These are phyloP conservation scores for Cynopterus brachyotis DNA, from an alignment of 2,113 vertebrate species.

Conservation along the genomic window DNA sequence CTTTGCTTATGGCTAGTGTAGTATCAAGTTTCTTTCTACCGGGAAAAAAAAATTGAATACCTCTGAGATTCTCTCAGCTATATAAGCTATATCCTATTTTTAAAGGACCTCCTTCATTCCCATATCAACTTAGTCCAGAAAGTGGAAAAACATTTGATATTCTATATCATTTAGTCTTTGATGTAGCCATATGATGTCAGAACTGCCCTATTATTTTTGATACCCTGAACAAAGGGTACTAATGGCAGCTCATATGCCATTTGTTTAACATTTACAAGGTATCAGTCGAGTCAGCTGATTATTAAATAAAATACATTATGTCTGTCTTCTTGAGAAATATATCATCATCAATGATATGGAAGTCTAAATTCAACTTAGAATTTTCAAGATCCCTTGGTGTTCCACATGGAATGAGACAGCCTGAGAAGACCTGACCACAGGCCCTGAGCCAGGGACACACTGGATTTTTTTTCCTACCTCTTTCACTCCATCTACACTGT, in stretches of 20 bases:
- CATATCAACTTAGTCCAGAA: neutral
- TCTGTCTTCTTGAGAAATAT: neutral
- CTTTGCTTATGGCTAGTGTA: neutral
- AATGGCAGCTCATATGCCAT: neutral
- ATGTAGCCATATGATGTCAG: neutral
- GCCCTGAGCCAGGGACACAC: neutral
- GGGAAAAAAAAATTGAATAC: neutral
- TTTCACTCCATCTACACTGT: neutral
- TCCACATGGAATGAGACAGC: neutral
- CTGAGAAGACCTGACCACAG: neutral
- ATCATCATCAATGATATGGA: neutral
- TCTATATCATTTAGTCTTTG: neutral
- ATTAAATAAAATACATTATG: neutral
- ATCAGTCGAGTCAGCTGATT: neutral
- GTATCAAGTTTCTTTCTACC: neutral
- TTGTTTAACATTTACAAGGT: slow-evolving; percentile 24
- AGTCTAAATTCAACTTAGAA: neutral
- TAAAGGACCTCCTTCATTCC: neutral
- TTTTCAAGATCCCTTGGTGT: neutral
- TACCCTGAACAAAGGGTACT: neutral
- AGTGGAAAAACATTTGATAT: neutral
- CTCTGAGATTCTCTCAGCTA: neutral
- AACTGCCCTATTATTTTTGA: neutral
- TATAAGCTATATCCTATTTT: neutral
- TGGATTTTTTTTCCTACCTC: neutral